A percentile compares a stretch with the other conserved stretches of the same genome.
These are phyloP conservation scores for Idaea biselata DNA, from an alignment of 2,888 invertebrate species.

Conservation along the genomic window DNA sequence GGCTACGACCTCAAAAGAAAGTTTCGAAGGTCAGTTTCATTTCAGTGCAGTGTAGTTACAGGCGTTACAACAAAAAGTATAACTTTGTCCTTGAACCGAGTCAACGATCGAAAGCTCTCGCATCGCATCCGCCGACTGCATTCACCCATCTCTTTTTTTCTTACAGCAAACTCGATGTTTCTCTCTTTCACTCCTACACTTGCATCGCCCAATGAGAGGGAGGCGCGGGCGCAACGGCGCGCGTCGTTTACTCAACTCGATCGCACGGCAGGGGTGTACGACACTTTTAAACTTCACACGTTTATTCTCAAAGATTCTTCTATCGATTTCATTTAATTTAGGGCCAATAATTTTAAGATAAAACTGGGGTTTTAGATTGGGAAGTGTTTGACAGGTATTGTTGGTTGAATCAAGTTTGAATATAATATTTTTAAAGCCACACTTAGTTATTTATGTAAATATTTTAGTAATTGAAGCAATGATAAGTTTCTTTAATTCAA, in stretches of 20 bases:
- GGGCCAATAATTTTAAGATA: conserved; percentile 39
- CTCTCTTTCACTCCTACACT: conserved; percentile 52
- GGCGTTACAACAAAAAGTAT: conserved; percentile 66
- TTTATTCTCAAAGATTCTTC: conserved; percentile 54
- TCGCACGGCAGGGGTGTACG: conserved; percentile 74
- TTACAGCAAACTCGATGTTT: conserved; percentile 22
- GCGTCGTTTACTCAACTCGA: conserved; percentile 66
- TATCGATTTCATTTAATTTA: conserved; percentile 59
- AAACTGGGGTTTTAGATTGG: conserved; percentile 6
- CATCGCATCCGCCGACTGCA: conserved; percentile 75
- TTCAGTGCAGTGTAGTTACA: conserved; percentile 64
- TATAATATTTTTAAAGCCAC: too few species aligned
- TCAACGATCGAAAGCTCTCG: conserved; percentile 78
- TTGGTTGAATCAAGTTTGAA: not conserved
- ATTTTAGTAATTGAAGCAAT: too few species aligned
- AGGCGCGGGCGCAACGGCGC: conserved; percentile 72
- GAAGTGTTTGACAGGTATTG: not conserved
- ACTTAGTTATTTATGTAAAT: too few species aligned
- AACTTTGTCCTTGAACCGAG: conserved; percentile 73
- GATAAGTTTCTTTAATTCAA: too few species aligned
- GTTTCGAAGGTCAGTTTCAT: conserved; percentile 68
- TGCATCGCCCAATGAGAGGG: conserved; percentile 54
- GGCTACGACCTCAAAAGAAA: conserved; percentile 68
- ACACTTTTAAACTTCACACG: conserved; percentile 59
- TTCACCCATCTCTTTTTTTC: conserved; percentile 48